These are phyloP conservation scores for Gambelia wislizenii DNA, from an alignment of 2,797 vertebrate species.

Conservation along the genomic window DNA sequence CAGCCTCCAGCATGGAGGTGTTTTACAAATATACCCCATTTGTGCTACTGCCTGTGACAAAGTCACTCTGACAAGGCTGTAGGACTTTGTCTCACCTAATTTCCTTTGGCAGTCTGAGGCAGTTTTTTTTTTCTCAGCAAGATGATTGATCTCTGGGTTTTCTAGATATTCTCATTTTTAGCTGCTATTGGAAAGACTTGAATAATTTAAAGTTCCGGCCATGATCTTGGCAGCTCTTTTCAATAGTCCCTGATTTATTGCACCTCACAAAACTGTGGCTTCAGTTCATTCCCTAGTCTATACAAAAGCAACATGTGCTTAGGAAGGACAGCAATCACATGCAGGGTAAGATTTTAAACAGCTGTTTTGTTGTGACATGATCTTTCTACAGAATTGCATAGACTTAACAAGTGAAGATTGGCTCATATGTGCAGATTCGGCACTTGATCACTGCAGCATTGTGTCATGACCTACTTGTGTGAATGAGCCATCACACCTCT, in stretches of 20 bases:
- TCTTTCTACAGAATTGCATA: slow-evolving; percentile 14
- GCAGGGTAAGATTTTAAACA: slow-evolving; percentile 1
- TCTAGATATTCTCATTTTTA: slow-evolving; percentile 65
- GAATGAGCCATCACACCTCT: neutral
- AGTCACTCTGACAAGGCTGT: slow-evolving; percentile 50
- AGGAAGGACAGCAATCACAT: slow-evolving; percentile 15
- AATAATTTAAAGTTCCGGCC: slow-evolving; percentile 69
- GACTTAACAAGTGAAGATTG: neutral
- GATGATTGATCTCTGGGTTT: slow-evolving; percentile 64
- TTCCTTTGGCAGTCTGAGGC: slow-evolving; percentile 56
- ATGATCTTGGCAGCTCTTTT: slow-evolving; percentile 56
- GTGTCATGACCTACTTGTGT: neutral
- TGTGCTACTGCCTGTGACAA: slow-evolving; percentile 40
- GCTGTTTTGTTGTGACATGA: neutral
- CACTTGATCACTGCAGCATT: neutral
- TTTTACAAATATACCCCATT: slow-evolving; percentile 25
- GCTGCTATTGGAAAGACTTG: slow-evolving; percentile 51
- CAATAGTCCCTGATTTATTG: slow-evolving; percentile 62
- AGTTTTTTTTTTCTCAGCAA: slow-evolving; percentile 32
- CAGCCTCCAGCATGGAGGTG: neutral
- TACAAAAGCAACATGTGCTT: slow-evolving; percentile 28
- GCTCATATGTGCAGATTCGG: neutral
- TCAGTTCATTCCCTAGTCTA: slow-evolving; percentile 25
- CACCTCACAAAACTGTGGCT: slow-evolving; percentile 24
- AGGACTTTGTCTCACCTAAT: slow-evolving; percentile 51